These are phyloP conservation scores for Dryadula phaetusa DNA, from an alignment of 2,888 invertebrate species.

Conservation along the genomic window DNA sequence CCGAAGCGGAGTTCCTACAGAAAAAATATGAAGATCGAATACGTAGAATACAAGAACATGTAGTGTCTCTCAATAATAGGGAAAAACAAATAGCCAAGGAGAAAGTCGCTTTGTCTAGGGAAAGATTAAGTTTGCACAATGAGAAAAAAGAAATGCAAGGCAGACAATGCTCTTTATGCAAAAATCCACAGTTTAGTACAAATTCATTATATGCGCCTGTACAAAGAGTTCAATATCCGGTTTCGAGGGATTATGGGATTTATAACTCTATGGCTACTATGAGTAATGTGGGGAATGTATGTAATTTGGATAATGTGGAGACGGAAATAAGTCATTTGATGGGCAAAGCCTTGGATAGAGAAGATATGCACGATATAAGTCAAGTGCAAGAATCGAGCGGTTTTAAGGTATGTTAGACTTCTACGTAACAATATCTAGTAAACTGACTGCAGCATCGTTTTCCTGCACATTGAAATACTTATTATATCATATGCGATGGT, in stretches of 20 bases:
- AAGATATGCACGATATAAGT: constrained; percentile 39
- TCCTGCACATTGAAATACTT: too few relatives aligned
- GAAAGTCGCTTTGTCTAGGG: constrained; percentile 84
- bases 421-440: too few relatives aligned
- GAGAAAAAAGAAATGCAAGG: constrained; percentile 77
- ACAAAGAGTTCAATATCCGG: constrained; percentile 28
- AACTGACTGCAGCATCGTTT: too few relatives aligned
- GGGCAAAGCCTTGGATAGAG: constrained; percentile 55
- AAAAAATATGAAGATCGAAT: constrained; percentile 84
- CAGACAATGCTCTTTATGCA: constrained; percentile 73
- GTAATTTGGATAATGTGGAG: constrained; percentile 60
- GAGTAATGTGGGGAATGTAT: not conserved
- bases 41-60: constrained; percentile 83
- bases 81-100: constrained; percentile 86
- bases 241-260: constrained; percentile 48
- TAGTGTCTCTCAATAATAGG: constrained; percentile 78
- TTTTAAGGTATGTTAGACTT: constrained; percentile 44
- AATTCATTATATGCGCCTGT: constrained; percentile 55
- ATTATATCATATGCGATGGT: too few relatives aligned
- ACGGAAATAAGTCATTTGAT: constrained; percentile 71
- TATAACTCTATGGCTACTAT: constrained; percentile 53
- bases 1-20: constrained; percentile 82
- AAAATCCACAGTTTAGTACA: constrained; percentile 60
- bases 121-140: constrained; percentile 82
- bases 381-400: constrained; percentile 33